Evolutionary conservation across 2,113 vertebrate species (phyloP), one percentile per base, ranked within the genome.

Genomic region (Pseudorasbora parva): DNA sequence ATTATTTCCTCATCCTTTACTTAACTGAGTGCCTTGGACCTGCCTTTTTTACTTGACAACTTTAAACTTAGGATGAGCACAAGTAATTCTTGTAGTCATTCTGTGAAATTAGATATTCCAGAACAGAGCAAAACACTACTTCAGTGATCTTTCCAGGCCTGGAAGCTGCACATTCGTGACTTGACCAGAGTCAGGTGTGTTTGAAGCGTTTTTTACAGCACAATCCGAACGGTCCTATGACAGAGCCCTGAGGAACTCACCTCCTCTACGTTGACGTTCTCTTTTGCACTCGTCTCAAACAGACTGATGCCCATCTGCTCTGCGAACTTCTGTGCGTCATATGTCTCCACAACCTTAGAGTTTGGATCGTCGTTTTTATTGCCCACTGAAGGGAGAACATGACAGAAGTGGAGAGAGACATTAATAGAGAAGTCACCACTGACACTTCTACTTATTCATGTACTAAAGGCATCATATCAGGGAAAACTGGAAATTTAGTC

Each of bases 201-300:
- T 75, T 27, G 19, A 75, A 12, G 49, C 30, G 3, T 30, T 30
- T n/a, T 30, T 30, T 30, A 30, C 30, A 30, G 30, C 4, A 23
- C 73, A 23, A 45, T 71, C 47, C 5, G 17, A 84, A 59, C 8
- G 41, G 37, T 45, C 37, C 37, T 1, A 45, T 45, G n/a, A 71
- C 68, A 43, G 37, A 43, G 2, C 68, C 54, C 37, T 54, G 45
- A 56, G 45, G 27, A 41, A 57, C 85, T 86, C 93, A 98, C 98
- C 97, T 99, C 98, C 92, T 99, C 98, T 86, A 99, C 98, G 1
- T 99, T 98, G 90, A 98, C 90, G 71, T 99, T 99, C 92, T 99
- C 98, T 93, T 99, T 99, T 86, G 98, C 98, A 54, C 98, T 99
- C 78, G 98, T 99, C 94, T 99, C 98, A 85, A 99, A 99, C 91